Evolutionary conservation across 92 coral and sea anemone genomes (phyloP).

Genomic region (Metridium senile): DNA sequence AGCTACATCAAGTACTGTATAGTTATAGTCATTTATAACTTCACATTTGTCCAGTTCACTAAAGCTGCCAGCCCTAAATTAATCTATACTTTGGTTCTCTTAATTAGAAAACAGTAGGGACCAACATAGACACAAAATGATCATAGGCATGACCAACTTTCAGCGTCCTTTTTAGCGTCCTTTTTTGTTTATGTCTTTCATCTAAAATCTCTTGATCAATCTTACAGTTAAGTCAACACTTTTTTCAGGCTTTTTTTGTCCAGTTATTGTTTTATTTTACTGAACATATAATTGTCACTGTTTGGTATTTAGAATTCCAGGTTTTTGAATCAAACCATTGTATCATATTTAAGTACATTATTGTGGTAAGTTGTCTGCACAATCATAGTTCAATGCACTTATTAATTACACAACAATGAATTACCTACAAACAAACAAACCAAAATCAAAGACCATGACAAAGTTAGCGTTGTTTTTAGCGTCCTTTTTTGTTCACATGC

Average conservation of each 20-base stretch:
- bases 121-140: neutral
- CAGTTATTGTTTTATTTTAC: no score
- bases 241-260: no score
- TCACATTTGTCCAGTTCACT: no score
- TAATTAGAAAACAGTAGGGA: neutral
- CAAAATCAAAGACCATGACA: neutral
- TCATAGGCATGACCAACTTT: slow-evolving; percentile 26
- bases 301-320: no score
- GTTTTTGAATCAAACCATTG: neutral
- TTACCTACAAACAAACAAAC: neutral
- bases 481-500: neutral
- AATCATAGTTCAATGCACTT: neutral
- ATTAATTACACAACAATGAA: neutral
- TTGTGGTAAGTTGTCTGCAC: neutral
- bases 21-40: no score
- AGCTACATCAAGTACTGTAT: no score
- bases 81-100: no score
- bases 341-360: neutral
- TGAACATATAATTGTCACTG: no score
- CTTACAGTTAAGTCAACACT: neutral
- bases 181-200: neutral
- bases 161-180: slow-evolving; percentile 31
- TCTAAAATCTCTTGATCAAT: neutral
- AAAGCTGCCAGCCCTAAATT: no score
- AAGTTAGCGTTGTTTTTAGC: neutral